Evolutionary conservation across 30 jellyfish, hydroid and myxozoan species (phyloP).

Genomic region (Cassiopea xamachana): DNA sequence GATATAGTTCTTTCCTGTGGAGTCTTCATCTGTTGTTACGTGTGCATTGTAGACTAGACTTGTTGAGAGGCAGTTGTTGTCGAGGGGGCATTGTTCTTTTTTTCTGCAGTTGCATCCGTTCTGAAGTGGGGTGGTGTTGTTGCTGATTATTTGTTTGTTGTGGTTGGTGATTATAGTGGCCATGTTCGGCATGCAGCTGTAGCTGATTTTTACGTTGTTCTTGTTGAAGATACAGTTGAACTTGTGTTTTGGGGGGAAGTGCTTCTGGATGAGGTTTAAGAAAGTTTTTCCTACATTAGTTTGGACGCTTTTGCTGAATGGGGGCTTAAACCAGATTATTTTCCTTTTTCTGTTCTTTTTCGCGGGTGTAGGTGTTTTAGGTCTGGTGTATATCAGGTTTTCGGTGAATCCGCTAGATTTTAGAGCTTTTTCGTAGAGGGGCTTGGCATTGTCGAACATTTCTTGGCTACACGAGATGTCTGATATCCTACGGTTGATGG

Average conservation of each 20-base stretch:
- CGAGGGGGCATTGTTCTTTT: constrained; percentile 51
- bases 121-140: background rate
- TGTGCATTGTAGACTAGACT: constrained; percentile 2
- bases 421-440: constrained; percentile 71
- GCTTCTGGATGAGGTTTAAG: constrained; percentile 53
- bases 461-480: constrained; percentile 73
- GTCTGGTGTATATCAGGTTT: constrained; percentile 37
- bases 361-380: background rate
- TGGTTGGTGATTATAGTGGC: constrained; percentile 27
- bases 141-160: constrained; percentile 40
- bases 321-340: constrained; percentile 69
- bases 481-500: constrained; percentile 46
- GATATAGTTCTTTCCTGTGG: background rate
- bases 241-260: constrained; percentile 68
- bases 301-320: background rate
- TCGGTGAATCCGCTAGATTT: constrained; percentile 39
- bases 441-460: constrained; percentile 67
- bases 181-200: constrained; percentile 66
- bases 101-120: constrained; percentile 69
- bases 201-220: constrained; percentile 60
- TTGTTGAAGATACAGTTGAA: constrained; percentile 55
- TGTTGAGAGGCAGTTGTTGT: constrained; percentile 12
- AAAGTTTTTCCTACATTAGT: constrained; percentile 49
- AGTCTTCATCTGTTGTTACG: background rate
- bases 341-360: constrained; percentile 34